Evolutionary conservation across 2,888 invertebrate species (phyloP), one percentile per base, ranked within the genome.

Genomic region (Lordiphosa fenestrarum): DNA sequence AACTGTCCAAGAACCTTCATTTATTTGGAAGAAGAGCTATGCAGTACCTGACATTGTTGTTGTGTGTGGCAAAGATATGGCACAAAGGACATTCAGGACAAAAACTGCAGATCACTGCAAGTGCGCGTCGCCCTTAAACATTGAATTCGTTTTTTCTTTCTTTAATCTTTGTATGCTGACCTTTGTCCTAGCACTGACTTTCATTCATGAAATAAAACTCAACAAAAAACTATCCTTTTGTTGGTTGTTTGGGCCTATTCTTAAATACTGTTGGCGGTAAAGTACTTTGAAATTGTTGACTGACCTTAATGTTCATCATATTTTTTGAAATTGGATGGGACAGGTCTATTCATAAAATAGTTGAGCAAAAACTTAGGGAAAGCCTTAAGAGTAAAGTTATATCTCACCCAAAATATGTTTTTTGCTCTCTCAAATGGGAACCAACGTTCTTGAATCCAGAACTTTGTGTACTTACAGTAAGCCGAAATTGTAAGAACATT

Each of bases 61-160:
- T 44, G 2, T 49, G 5, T 65, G 59, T 68, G 48, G 54, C 13
- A n/a, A 50, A 48, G 37, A 39, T 40, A 33, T 13, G 33, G 30
- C 12, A 63, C 63, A 62, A 62, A 58, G 33, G 6, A 39, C 35
- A 54, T 44, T 15, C 44, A 33, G 15, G 30, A 71, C 66, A 67
- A 66, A 74, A 66, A 61, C 64, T 74, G 71, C 73, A 71, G 71
- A 80, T 77, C 83, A 78, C 76, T 82, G 73, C 77, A 77, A 77
- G 77, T 77, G 82, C 69, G 46, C 49, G 37, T 65, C 47, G 47
- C 9, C 9, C 30, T 30, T 3, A 3, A 30, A 30, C 30, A 30
- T 30, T 30, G 30, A 9, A 30, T 30, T 53, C 40, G 30, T 15
- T 1, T 15, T 15, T 15, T 33, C 9, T 30, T 44, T 58, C 37